phyloP scores from a whole-genome alignment of 2,113 vertebrate species.

The Thomomys bottae region DNA sequence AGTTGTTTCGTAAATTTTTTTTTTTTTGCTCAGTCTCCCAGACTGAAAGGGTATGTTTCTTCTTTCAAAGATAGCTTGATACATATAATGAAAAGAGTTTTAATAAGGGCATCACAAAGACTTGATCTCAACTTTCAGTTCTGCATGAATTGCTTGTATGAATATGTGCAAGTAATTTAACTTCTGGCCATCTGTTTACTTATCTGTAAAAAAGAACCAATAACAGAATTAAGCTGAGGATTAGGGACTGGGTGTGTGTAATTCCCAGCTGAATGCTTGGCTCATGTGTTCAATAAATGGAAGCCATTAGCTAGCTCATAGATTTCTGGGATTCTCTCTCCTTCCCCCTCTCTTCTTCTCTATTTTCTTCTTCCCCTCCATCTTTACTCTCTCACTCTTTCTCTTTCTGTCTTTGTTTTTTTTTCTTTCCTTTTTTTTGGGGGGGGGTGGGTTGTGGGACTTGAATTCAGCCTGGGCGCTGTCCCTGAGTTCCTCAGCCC shows the following conservation, averaged over 20 bases:
- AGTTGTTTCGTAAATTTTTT: not conserved
- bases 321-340: not conserved
- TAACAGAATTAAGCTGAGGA: not conserved
- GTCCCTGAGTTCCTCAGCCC: no score
- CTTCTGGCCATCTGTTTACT: conserved; percentile 7
- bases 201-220: not conserved
- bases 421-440: no score
- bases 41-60: not conserved
- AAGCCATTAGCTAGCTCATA: not conserved
- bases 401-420: no score
- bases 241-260: not conserved
- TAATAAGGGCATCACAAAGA: not conserved
- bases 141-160: not conserved
- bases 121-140: conserved; percentile 8
- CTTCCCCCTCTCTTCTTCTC: no score
- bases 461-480: no score
- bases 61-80: not conserved
- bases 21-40: not conserved
- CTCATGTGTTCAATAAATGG: not conserved
- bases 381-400: no score
- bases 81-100: not conserved
- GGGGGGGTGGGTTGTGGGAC: no score
- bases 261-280: not conserved
- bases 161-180: not conserved
- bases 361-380: no score